Conservation (phyloP, 2,888 invertebrate species). For the Saturnia japonica region DNA sequence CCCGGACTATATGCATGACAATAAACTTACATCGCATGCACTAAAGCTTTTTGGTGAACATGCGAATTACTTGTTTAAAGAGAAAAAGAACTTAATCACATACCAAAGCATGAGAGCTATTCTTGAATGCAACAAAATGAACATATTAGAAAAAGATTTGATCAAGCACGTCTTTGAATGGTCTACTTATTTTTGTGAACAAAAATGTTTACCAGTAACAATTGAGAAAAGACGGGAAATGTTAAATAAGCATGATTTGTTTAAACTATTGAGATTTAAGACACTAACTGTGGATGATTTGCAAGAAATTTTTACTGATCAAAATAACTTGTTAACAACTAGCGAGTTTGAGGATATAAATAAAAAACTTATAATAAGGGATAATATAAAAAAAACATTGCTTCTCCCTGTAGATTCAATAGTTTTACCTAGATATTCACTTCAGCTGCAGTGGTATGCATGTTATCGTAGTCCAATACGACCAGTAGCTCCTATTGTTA, state of each 20-base stretch:
- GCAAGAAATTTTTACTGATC: conserved; percentile 54
- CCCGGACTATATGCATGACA: conserved; percentile 82
- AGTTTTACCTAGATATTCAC: conserved; percentile 49
- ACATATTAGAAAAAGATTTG: conserved; percentile 78
- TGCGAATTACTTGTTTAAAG: conserved; percentile 77
- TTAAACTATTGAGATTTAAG: conserved; percentile 71
- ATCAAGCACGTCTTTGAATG: conserved; percentile 80
- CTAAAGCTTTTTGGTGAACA: conserved; percentile 81
- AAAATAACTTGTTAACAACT: conserved; percentile 60
- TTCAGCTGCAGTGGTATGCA: conserved; percentile 65
- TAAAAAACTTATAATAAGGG: conserved; percentile 37
- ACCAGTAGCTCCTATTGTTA: conserved; percentile 65
- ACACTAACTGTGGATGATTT: conserved; percentile 63
- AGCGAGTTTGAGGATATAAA: conserved; percentile 52
- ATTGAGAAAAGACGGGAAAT: conserved; percentile 69
- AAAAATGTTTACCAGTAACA: conserved; percentile 59
- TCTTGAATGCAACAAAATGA: conserved; percentile 74
- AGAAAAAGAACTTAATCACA: conserved; percentile 74
- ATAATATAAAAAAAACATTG: conserved; percentile 34
- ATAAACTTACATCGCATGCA: conserved; percentile 75
- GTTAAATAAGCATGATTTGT: conserved; percentile 66
- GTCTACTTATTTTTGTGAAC: conserved; percentile 77
- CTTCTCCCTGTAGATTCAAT: conserved; percentile 32
- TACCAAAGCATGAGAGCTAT: conserved; percentile 72
- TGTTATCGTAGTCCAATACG: conserved; percentile 67